phyloP scores from a whole-genome alignment of 2,888 invertebrate genomes.

The Netelia inedita region DNA sequence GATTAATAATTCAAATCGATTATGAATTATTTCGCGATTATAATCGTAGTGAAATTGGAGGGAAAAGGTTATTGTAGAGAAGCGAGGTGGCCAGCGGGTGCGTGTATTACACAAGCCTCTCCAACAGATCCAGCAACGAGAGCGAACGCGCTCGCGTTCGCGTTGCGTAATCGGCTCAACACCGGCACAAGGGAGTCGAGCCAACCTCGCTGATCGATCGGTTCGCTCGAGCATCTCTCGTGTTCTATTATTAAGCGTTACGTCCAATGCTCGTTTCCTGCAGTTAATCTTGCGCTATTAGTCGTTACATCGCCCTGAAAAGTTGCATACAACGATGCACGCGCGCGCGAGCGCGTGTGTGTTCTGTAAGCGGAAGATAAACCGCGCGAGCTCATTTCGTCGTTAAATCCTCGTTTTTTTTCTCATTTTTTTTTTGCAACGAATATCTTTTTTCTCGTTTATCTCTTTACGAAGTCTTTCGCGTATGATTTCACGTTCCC shows the following conservation, averaged over 20 bases:
- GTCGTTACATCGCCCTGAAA: conserved; percentile 6
- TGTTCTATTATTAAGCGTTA: conserved; percentile 61
- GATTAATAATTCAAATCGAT: too few species aligned
- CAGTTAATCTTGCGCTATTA: conserved; percentile 30
- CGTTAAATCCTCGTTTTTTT: neutral
- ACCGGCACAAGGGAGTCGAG: conserved; percentile 20
- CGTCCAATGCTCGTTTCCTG: conserved; percentile 51
- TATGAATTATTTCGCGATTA: too few species aligned
- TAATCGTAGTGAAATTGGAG: too few species aligned
- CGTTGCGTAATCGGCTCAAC: conserved; percentile 44
- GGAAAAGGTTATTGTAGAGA: too few species aligned
- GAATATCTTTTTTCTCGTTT: neutral
- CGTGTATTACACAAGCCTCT: neutral
- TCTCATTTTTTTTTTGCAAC: neutral
- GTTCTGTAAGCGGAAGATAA: neutral
- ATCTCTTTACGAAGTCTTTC: neutral
- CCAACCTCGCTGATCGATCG: conserved; percentile 49
- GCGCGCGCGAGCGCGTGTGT: neutral
- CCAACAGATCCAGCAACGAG: neutral
- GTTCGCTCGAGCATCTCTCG: conserved; percentile 45
- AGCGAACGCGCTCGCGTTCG: conserved; percentile 5
- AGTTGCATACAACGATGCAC: conserved; percentile 1
- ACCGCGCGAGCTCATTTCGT: conserved; percentile 4
- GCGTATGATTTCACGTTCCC: neutral
- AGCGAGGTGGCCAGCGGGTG: too few species aligned